These are phyloP conservation scores for Elymnias hypermnestra DNA, from an alignment of 1,140 invertebrate species.

Conservation along the genomic window DNA sequence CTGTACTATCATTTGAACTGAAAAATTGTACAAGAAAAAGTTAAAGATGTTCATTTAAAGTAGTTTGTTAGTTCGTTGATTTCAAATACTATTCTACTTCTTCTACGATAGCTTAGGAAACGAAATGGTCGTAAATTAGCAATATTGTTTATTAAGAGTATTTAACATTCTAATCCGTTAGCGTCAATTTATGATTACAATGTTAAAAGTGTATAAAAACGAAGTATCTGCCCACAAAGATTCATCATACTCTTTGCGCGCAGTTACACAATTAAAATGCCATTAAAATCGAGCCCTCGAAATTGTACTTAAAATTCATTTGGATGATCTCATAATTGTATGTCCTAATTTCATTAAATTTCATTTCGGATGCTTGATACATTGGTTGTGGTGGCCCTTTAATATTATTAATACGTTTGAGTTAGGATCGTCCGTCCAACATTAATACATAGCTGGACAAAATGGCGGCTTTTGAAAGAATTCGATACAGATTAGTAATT, in stretches of 20 bases:
- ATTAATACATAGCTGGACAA: background rate
- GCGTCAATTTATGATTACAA: background rate
- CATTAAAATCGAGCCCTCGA: conserved; percentile 25
- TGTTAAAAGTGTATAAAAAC: background rate
- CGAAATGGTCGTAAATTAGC: too few species aligned
- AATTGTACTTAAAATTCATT: conserved; percentile 35
- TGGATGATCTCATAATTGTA: conserved; percentile 42
- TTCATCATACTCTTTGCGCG: background rate
- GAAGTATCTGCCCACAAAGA: background rate
- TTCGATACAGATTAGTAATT: too few species aligned
- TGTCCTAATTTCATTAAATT: conserved; percentile 18
- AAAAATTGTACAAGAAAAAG: too few species aligned
- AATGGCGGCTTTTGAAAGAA: conserved; percentile 1
- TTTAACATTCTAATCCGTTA: too few species aligned
- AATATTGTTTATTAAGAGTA: too few species aligned
- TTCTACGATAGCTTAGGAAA: too few species aligned
- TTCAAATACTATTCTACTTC: too few species aligned
- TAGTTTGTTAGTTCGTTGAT: too few species aligned
- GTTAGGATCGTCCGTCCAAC: conserved; percentile 26
- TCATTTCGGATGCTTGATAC: conserved; percentile 9
- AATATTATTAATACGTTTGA: conserved; percentile 4
- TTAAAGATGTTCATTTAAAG: too few species aligned
- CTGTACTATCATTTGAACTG: too few species aligned
- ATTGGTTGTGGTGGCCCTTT: conserved; percentile 28
- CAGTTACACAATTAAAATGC: conserved; percentile 8